phyloP scores from a whole-genome alignment of 2,888 invertebrate species.

The Mycalesis mineus region DNA sequence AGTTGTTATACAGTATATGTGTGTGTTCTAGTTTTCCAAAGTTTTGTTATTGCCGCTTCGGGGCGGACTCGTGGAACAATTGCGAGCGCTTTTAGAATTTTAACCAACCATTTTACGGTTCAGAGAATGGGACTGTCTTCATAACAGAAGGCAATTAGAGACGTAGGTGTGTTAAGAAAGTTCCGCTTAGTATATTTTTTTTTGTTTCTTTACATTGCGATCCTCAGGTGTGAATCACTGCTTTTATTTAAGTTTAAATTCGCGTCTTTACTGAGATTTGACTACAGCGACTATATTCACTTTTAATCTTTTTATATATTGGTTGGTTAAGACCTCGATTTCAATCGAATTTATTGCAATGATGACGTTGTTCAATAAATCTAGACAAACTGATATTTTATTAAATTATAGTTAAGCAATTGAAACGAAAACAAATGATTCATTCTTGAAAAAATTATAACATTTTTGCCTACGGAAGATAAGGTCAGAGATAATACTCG shows the following conservation, averaged over 20 bases:
- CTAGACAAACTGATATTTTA: no score
- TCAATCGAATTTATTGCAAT: no score
- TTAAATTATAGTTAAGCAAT: no score
- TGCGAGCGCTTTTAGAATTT: constrained; percentile 25
- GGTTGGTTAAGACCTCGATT: no score
- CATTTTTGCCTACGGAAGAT: no score
- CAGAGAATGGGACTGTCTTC: constrained; percentile 23
- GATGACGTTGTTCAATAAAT: no score
- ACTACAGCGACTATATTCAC: no score
- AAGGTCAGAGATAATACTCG: no score
- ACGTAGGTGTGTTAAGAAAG: constrained; percentile 14
- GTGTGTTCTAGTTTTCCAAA: constrained; percentile 28
- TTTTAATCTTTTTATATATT: no score
- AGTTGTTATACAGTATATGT: background rate
- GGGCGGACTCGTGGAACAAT: constrained; percentile 31
- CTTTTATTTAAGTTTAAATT: background rate
- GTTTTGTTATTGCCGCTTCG: constrained; percentile 33
- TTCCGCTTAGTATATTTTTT: constrained; percentile 9
- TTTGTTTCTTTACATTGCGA: constrained; percentile 11
- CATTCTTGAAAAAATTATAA: no score
- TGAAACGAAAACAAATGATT: no score
- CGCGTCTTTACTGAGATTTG: no score
- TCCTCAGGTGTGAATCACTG: constrained; percentile 16
- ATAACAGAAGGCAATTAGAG: constrained; percentile 24
- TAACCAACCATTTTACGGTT: constrained; percentile 24